Conservation (phyloP, 2,888 invertebrate genomes). For the Saturnia japonica region DNA sequence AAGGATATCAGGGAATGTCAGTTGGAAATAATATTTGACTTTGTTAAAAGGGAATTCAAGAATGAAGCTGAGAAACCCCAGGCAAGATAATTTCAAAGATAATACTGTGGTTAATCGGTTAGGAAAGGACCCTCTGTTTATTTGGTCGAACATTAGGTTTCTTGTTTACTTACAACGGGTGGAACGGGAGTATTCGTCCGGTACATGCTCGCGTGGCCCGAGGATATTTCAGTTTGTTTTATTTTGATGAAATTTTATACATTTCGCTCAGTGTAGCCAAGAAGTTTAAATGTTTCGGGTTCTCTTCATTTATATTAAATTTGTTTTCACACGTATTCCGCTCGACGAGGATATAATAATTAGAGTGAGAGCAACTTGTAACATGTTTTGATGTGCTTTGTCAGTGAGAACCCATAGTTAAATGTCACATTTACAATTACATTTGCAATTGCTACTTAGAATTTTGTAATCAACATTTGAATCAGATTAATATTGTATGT, state of each 20-base stretch:
- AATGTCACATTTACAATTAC: background rate
- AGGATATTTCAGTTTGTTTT: slow-evolving; percentile 8
- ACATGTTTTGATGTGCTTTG: background rate
- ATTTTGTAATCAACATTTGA: background rate
- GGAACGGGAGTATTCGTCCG: background rate
- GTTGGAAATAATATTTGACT: background rate
- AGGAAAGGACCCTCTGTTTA: slow-evolving; percentile 4
- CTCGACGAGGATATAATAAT: background rate
- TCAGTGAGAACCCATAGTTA: background rate
- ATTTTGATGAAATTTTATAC: slow-evolving; percentile 12
- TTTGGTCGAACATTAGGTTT: slow-evolving; percentile 11
- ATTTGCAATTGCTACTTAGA: background rate
- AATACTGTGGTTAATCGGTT: slow-evolving; percentile 6
- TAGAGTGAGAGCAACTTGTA: background rate
- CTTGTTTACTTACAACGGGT: slow-evolving; percentile 8
- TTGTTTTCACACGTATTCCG: background rate
- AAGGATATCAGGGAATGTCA: background rate
- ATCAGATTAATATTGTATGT: background rate
- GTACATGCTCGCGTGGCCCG: background rate
- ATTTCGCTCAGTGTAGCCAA: background rate
- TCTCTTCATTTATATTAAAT: slow-evolving; percentile 1
- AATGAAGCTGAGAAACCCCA: background rate
- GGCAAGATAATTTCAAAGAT: slow-evolving; percentile 8
- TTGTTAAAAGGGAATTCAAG: background rate
- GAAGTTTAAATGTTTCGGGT: background rate